Evolutionary conservation across 2,797 vertebrate genomes (phyloP).

Genomic region (Huso huso): DNA sequence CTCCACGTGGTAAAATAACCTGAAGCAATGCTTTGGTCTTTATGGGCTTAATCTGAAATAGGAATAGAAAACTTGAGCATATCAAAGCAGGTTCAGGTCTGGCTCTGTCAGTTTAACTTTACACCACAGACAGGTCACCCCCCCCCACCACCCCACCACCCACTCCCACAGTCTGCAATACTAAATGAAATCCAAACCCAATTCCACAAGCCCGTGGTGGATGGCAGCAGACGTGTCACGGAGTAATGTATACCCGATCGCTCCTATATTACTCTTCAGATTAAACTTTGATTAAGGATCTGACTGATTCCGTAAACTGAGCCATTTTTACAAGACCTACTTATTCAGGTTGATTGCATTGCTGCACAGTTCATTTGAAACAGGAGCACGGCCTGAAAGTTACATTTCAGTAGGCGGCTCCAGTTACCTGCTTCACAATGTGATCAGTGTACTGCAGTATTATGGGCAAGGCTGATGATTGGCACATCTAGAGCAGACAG

Average conservation of each 20-base stretch:
- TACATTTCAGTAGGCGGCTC: neutral
- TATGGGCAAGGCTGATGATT: neutral
- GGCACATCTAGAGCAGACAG: neutral
- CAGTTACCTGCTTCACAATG: slow-evolving; percentile 1
- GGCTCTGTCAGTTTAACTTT: too few species aligned
- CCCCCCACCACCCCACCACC: neutral
- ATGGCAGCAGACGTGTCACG: neutral
- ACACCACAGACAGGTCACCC: neutral
- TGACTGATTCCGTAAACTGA: neutral
- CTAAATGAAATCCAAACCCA: neutral
- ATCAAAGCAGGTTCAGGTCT: too few species aligned
- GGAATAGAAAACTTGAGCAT: too few species aligned
- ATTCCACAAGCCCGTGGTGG: neutral
- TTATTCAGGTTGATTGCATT: slow-evolving; percentile 5
- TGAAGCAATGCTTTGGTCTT: too few species aligned
- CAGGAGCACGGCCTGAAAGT: neutral
- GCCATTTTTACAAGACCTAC: neutral
- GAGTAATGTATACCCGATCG: neutral
- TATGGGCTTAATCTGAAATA: too few species aligned
- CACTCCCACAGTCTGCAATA: neutral
- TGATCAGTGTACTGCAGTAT: neutral
- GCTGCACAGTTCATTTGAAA: slow-evolving; percentile 4
- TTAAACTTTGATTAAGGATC: slow-evolving; percentile 9
- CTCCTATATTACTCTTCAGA: neutral
- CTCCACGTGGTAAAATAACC: too few species aligned